Evolutionary conservation across 2,797 vertebrate genomes (phyloP).

Genomic region (Gallirallus australis): DNA sequence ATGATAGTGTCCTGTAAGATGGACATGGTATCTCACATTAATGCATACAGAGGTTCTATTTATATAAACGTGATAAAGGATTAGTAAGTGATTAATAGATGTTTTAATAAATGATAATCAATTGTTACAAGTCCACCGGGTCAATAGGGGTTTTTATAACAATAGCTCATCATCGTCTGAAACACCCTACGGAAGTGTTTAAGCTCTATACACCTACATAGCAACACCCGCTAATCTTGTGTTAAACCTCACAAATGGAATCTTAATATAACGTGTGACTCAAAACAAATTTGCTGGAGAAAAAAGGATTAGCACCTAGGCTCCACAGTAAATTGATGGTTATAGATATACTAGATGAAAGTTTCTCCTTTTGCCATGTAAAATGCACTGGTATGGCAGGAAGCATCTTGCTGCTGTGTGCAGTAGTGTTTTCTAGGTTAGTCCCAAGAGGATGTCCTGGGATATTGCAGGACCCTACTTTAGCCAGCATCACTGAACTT

Average conservation of each 20-base stretch:
- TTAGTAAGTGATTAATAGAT: constrained; percentile 30
- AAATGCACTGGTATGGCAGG: background rate
- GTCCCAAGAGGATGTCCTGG: background rate
- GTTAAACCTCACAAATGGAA: constrained; percentile 48
- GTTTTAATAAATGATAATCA: constrained; percentile 11
- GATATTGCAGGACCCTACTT: background rate
- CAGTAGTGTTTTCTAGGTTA: background rate
- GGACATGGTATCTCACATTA: background rate
- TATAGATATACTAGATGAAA: constrained; percentile 1
- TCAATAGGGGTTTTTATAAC: background rate
- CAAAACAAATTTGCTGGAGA: constrained; percentile 52
- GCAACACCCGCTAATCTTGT: constrained; percentile 43
- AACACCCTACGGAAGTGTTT: background rate
- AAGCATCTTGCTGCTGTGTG: background rate
- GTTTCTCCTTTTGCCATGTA: background rate
- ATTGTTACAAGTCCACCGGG: background rate
- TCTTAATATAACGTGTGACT: constrained; percentile 12
- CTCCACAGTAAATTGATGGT: constrained; percentile 28
- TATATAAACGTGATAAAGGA: background rate
- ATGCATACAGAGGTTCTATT: background rate
- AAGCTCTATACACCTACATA: background rate
- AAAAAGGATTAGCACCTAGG: constrained; percentile 34
- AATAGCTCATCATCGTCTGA: background rate
- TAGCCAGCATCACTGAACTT: background rate
- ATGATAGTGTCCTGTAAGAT: background rate